Conservation (phyloP, 2,888 invertebrate genomes). For the Clanis bilineata region DNA sequence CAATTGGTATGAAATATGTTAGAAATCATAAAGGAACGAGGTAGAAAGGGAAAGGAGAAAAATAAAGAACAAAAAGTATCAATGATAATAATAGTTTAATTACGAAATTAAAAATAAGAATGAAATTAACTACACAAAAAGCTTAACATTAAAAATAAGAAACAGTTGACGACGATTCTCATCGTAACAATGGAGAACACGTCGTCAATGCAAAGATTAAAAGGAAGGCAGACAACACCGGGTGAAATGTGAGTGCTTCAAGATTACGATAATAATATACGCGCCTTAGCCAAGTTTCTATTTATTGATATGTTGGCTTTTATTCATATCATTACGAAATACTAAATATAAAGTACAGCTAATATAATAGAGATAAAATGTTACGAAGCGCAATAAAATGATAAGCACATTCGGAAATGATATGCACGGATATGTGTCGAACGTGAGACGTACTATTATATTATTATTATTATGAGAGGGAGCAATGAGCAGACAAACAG, state of each 20-base stretch:
- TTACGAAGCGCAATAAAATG: constrained; percentile 65
- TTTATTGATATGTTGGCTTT: constrained; percentile 75
- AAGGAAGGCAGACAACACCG: constrained; percentile 34
- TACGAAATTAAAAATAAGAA: constrained; percentile 80
- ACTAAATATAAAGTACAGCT: constrained; percentile 58
- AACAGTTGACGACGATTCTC: constrained; percentile 59
- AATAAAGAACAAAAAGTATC: constrained; percentile 75
- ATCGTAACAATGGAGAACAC: constrained; percentile 37
- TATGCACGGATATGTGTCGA: constrained; percentile 70
- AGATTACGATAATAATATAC: constrained; percentile 30
- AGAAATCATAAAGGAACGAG: constrained; percentile 47
- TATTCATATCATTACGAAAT: constrained; percentile 54
- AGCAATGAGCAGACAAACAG: constrained; percentile 19
- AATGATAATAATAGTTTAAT: constrained; percentile 81
- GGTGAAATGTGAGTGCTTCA: constrained; percentile 37
- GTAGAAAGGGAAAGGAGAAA: constrained; percentile 56
- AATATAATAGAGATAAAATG: constrained; percentile 60
- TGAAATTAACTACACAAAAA: constrained; percentile 81
- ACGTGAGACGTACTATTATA: no score
- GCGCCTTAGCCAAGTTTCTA: constrained; percentile 67
- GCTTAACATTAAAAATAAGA: constrained; percentile 77
- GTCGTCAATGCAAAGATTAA: constrained; percentile 34
- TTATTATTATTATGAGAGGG: no score
- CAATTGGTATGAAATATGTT: constrained; percentile 59
- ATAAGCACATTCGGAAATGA: constrained; percentile 57